Evolutionary conservation across 2,113 vertebrate genomes (phyloP), one percentile per base, ranked within the genome.

Genomic region (Callocephalon fimbriatum): DNA sequence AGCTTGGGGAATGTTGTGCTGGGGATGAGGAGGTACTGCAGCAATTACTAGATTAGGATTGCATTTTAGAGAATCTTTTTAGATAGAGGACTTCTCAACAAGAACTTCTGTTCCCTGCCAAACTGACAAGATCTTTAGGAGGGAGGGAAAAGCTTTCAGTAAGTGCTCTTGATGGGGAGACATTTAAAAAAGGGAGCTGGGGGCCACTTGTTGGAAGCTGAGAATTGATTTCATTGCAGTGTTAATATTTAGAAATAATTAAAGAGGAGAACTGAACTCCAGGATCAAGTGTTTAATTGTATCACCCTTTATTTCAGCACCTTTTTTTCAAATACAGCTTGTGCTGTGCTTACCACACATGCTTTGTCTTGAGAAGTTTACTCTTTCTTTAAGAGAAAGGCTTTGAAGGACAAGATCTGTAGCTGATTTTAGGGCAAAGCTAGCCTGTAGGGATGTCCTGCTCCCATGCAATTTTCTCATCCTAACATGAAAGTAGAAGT

Each of bases 171-270:
- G 86, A 95, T 45, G 25, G 83, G 83, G 61, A 93, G 37, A 82
- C 96, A 87, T 81, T 88, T 61, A 2, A 88, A 89, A 94, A 91
- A 65, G 48, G 19, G 83, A 93, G 15, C 88, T 89, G 83, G 91
- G 80, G 80, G 82, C 86, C 70, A 81, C 92, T 87, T 90, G 90
- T 72, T 97, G 91, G 54, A 76, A 86, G 59, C 19, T 58, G 86
- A 93, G 80, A 42, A 92, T 85, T 86, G n/a, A 89, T 95, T 94
- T 95, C 76, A 45, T 83, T 79, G 35, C 48, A 85, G 61, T 72
- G 89, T 94, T 97, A 93, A 48, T 92, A 93, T 87, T 96, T 88
- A 93, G 97, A 91, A 93, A 82, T 95, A 93, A 95, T 94, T 96
- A 61, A 85, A 68, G 80, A 92, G 62, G 56, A 79, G 74, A 91